These are phyloP conservation scores for Andricus curvator DNA, from an alignment of 2,888 invertebrate genomes.

Conservation along the genomic window DNA sequence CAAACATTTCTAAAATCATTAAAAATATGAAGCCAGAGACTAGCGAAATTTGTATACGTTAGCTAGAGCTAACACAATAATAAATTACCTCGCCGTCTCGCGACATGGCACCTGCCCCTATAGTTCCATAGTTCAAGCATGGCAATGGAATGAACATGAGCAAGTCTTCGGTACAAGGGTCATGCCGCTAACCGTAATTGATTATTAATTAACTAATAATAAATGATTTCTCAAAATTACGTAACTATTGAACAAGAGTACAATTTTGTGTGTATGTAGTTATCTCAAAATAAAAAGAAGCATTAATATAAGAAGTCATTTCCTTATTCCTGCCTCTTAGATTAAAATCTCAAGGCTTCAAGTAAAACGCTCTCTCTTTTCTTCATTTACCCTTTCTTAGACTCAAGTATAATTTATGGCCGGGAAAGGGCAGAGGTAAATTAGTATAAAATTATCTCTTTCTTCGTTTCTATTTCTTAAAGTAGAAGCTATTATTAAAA, in stretches of 20 bases:
- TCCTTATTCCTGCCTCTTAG: slow-evolving; percentile 22
- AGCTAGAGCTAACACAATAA: no score
- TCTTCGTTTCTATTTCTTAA: background rate
- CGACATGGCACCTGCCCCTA: no score
- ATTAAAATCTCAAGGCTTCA: slow-evolving; percentile 34
- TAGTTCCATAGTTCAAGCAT: no score
- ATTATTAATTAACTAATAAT: no score
- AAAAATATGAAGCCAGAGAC: no score
- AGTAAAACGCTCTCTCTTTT: slow-evolving; percentile 13
- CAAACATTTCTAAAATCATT: no score
- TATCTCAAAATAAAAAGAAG: slow-evolving; percentile 3
- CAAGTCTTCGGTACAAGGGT: no score
- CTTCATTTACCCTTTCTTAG: slow-evolving; percentile 18
- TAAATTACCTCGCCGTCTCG: no score
- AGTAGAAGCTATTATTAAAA: slow-evolving; percentile 11
- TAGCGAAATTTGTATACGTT: no score
- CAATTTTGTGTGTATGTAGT: background rate
- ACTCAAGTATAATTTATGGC: slow-evolving; percentile 8
- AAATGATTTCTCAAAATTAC: no score
- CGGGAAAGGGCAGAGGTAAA: background rate
- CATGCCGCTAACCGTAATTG: no score
- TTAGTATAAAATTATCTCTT: slow-evolving; percentile 26
- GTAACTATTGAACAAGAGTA: background rate
- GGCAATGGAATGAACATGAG: no score
- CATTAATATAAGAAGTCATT: slow-evolving; percentile 16